Base-by-base conservation (phyloP, 2,113 vertebrate species). In the Hirundichthys speculiger region DNA sequence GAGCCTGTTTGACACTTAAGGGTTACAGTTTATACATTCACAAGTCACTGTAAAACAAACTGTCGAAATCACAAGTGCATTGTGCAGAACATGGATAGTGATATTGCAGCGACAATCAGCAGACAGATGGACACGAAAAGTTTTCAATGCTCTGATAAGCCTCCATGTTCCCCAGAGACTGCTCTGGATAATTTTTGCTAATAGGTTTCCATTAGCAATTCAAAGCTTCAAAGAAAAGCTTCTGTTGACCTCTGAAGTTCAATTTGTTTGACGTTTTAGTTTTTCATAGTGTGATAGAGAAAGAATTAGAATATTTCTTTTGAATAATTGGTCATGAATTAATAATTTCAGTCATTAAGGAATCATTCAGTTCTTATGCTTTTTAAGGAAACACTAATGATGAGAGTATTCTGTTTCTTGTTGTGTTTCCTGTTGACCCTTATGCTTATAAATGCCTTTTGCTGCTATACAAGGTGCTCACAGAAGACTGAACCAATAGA, bases 181-280 rank as follows among this genome's bases (percentile, higher is more conserved):
- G 51, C 24, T 73, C 27, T 21, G 47, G 13, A 60, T 84, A 69
- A 90, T 82, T 79, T 64, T 54, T 55, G 67, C 79, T 86, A 81
- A 86, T 83, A 85, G 80, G 65, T 76, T 82, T 89, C 82, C 73
- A 84, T 86, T 87, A 86, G 75, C 64, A 73, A 34, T 45, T 70
- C 22, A 39, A 51, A 48, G 52, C 50, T 59, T 64, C 58, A 58
- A 51, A 69, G 45, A 43, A 54, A 70, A 51, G 18, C 48, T 39
- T 73, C n/a, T n/a, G n/a, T n/a, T 55, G 41, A 0, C 60, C 15
- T 54, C 16, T 19, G 13, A 59, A 27, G 64, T 70, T 66, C 18
- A 46, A 41, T 34, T 34, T 34, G 30, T 10, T 9, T 6, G 30
- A 34, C 11, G 7, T 34, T 34, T 34, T 10, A 27, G 27, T 27